Evolutionary conservation across 1,140 invertebrate genomes (phyloP), one percentile per base, ranked within the genome.

Genomic region (Papilio helenus): DNA sequence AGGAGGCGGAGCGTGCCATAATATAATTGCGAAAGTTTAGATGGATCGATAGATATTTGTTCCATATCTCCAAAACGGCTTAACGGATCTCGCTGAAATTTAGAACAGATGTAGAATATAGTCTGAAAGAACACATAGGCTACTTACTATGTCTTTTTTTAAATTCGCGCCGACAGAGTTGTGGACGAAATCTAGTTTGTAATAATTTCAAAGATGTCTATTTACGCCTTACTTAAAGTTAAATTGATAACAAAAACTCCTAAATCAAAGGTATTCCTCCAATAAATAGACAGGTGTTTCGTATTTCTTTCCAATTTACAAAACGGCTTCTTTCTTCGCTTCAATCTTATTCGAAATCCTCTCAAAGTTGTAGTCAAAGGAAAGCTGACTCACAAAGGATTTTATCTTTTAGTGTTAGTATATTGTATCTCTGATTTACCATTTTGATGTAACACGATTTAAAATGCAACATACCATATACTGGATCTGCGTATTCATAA

Each of bases 341-440:
- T 14, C 29, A 68, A 68, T 68, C 26, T 68, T 68, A 68, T 68
- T 68, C 14, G 2, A 34, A 29, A 68, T 29, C 26, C 61, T 10
- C 23, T 16, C 26, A 16, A 68, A 65, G 61, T 68, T 34, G 26
- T 26, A 68, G 61, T 68, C 61, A 68, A 68, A 68, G 61, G 61
- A 68, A 68, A 68, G 61, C 61, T 68, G 61, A 68, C 61, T 26
- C 26, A 68, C 61, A 68, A 68, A 68, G 61, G 26, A 68, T 26
- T 68, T 68, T 68, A 68, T 68, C 61, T 34, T 68, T 68, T 68
- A 68, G 61, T 68, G 61, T 68, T 68, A 68, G 26, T 29, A 18
- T 68, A 61, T 23, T 34, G 26, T 68, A 29, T 26, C 61, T 68
- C 3, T 5, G 23, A 68, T 68, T 68, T 68, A 68, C 14, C 20